These are phyloP conservation scores for Pseudoips prasinana DNA, from an alignment of 2,888 invertebrate genomes.

Conservation along the genomic window DNA sequence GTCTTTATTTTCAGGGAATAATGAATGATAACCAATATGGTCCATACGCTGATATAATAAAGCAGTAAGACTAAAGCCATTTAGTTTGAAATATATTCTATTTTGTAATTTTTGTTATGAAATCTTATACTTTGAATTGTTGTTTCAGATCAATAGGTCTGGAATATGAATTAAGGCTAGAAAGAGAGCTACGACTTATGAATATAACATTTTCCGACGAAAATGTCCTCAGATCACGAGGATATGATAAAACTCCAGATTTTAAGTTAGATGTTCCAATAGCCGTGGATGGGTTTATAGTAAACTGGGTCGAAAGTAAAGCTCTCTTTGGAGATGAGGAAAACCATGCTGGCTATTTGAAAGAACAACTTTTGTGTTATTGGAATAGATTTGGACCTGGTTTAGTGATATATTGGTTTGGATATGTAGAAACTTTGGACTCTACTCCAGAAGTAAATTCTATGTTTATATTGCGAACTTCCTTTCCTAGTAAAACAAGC, in stretches of 20 bases:
- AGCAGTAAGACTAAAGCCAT: too few species aligned
- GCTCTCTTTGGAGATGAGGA: constrained; percentile 95
- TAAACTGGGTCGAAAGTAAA: constrained; percentile 98
- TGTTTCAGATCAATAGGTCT: constrained; percentile 87
- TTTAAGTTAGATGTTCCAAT: constrained; percentile 94
- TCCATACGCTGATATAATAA: constrained; percentile 88
- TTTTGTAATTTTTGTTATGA: constrained; percentile 3
- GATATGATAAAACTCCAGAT: constrained; percentile 98
- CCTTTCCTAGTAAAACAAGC: constrained; percentile 75
- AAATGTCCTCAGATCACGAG: constrained; percentile 88
- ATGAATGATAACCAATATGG: constrained; percentile 93
- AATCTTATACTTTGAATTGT: neutral
- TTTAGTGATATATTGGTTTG: constrained; percentile 98
- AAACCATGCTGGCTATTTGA: constrained; percentile 90
- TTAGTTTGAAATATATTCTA: constrained; percentile 37
- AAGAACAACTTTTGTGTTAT: constrained; percentile 93
- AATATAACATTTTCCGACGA: constrained; percentile 85
- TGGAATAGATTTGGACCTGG: constrained; percentile 97
- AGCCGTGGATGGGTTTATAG: constrained; percentile 90
- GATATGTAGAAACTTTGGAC: constrained; percentile 87
- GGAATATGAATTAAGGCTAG: constrained; percentile 91
- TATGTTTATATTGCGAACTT: constrained; percentile 79
- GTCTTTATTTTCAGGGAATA: constrained; percentile 83
- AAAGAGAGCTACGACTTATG: constrained; percentile 79
- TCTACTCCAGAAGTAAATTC: constrained; percentile 85